phyloP scores from a whole-genome alignment of 2,888 invertebrate species.

The Patella caerulea region DNA sequence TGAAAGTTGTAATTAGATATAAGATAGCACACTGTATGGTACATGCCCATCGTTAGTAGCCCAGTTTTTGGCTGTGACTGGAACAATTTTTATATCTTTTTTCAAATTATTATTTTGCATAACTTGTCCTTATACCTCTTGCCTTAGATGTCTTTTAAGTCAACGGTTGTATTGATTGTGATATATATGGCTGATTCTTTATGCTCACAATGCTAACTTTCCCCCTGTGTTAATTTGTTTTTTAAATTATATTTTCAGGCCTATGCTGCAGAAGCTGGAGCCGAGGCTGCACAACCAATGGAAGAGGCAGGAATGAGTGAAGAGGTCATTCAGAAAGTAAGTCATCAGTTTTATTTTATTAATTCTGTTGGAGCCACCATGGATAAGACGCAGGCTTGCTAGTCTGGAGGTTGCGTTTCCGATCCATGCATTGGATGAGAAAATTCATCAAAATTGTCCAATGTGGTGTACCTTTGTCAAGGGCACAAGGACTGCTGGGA shows the following conservation, averaged over 20 bases:
- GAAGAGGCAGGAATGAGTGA: constrained; percentile 94
- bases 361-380: too few species aligned
- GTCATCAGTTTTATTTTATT: not conserved
- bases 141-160: not conserved
- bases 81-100: too few species aligned
- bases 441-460: too few species aligned
- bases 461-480: too few species aligned
- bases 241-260: constrained; percentile 73
- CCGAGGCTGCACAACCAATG: constrained; percentile 78
- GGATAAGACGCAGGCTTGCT: too few species aligned
- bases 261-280: constrained; percentile 83
- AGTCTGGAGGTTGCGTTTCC: too few species aligned
- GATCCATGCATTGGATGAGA: too few species aligned
- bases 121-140: not conserved
- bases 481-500: too few species aligned
- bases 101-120: not conserved
- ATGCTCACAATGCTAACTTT: too few species aligned
- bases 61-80: constrained; percentile 28
- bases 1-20: too few species aligned
- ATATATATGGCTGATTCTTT: not conserved
- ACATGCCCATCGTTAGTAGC: constrained; percentile 22
- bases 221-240: constrained; percentile 7
- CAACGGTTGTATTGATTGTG: too few species aligned
- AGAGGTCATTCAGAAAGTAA: constrained; percentile 88
- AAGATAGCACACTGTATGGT: too few species aligned